Conservation (phyloP, 2,888 invertebrate species). For the Heterodera filipjevi region DNA sequence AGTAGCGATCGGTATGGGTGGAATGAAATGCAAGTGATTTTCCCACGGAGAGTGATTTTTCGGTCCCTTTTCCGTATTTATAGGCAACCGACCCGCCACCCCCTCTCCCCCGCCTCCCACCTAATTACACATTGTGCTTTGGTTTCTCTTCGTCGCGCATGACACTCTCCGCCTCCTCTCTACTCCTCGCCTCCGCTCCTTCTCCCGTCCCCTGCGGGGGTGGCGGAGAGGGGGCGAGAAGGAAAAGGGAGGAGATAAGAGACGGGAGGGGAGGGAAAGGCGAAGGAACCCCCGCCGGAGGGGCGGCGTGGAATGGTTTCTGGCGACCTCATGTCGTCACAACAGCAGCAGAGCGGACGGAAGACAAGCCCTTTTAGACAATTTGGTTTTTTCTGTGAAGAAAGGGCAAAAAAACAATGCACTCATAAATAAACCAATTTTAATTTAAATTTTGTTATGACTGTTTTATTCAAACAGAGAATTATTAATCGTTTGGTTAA, state of each 20-base stretch:
- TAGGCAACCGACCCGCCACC: background rate
- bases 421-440: background rate
- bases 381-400: background rate
- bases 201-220: background rate
- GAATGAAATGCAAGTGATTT: slow-evolving; percentile 10
- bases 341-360: background rate
- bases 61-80: background rate
- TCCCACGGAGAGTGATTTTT: slow-evolving; percentile 5
- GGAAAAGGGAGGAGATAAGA: no score
- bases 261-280: no score
- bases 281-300: background rate
- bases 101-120: background rate
- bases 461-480: no score
- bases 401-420: slow-evolving; percentile 6
- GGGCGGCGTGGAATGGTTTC: slow-evolving; percentile 14
- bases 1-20: background rate
- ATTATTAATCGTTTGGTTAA: no score
- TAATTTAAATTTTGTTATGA: background rate
- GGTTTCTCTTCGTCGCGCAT: background rate
- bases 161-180: background rate
- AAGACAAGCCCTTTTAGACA: background rate
- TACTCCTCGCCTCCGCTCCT: no score
- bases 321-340: slow-evolving; percentile 23
- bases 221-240: background rate
- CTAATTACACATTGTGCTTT: background rate